A percentile compares a stretch with the other conserved stretches of the same genome.
Conservation (phyloP, 2,113 vertebrate species). For the Dolichotis patagonum region DNA sequence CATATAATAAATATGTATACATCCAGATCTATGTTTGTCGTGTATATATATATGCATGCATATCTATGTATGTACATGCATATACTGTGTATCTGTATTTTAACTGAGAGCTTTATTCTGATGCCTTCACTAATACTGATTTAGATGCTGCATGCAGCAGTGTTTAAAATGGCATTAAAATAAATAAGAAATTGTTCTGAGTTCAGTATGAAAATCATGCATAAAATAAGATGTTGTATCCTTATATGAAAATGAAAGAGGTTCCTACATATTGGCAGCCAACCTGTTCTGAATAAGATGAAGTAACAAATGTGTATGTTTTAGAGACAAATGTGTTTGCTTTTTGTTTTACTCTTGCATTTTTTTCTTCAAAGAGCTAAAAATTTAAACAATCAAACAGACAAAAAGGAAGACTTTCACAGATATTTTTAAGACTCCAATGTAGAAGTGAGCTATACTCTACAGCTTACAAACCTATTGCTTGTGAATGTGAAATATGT, state of each 20-base stretch:
- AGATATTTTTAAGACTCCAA: background rate
- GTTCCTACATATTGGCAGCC: background rate
- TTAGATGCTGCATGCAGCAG: background rate
- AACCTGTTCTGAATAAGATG: constrained; percentile 18
- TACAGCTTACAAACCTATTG: background rate
- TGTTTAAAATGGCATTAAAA: constrained; percentile 49
- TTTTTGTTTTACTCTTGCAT: constrained; percentile 5
- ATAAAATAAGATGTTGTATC: background rate
- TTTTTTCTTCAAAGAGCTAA: background rate
- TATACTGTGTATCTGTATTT: background rate
- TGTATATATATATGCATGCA: background rate
- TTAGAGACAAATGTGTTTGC: background rate
- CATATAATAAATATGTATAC: background rate
- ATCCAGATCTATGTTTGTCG: background rate
- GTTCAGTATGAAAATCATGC: background rate
- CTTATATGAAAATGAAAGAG: constrained; percentile 18
- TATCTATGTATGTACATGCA: background rate
- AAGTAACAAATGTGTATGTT: background rate
- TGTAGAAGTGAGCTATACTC: background rate
- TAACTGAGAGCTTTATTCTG: background rate
- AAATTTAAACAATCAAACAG: constrained; percentile 17
- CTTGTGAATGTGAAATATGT: background rate
- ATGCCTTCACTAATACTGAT: background rate
- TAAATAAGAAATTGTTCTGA: constrained; percentile 43
- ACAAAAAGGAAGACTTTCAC: background rate